Evolutionary conservation across 2,113 vertebrate genomes (phyloP).

Genomic region (Labeo rohita): DNA sequence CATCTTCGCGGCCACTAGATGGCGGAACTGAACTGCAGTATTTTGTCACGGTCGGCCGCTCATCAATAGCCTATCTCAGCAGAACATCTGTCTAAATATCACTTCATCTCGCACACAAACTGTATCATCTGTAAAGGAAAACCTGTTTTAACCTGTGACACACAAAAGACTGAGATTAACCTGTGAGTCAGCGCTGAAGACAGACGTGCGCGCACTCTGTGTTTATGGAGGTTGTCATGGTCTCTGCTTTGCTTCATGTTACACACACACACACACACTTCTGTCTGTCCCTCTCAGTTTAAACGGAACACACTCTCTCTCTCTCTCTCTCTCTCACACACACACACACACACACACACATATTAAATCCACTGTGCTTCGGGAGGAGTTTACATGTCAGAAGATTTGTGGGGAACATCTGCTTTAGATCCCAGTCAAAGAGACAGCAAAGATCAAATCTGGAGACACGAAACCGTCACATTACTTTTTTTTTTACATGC

Average conservation of each 20-base stretch:
- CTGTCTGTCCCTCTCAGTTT: no score
- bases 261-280: neutral
- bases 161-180: neutral
- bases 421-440: slow-evolving; percentile 23
- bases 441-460: no score
- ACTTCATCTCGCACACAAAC: no score
- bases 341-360: slow-evolving; percentile 16
- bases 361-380: neutral
- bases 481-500: no score
- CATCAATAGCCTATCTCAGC: no score
- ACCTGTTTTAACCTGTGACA: no score
- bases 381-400: neutral
- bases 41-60: no score
- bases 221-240: neutral
- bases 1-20: neutral
- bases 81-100: no score
- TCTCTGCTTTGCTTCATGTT: neutral
- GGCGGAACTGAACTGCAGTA: neutral
- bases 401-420: slow-evolving; percentile 50
- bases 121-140: no score
- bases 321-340: neutral
- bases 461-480: no score
- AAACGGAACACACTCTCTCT: no score
- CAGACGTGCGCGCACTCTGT: neutral
- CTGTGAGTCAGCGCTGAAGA: neutral